Percentiles rank a stretch among this genome's conserved stretches.
phyloP scores from a whole-genome alignment of 2,888 invertebrate species.

The Pegoplata infirma region DNA sequence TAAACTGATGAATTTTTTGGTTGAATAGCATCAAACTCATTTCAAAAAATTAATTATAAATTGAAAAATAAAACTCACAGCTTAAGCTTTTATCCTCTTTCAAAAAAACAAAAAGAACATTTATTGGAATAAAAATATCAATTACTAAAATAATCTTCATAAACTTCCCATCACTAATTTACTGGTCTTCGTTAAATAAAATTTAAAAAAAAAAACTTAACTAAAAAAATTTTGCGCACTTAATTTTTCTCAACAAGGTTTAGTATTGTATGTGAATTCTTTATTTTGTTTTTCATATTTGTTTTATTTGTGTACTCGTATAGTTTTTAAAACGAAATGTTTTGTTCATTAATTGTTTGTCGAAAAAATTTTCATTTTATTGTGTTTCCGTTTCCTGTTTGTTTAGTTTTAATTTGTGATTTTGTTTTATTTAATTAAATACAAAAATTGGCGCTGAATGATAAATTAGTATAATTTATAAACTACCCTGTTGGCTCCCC shows the following conservation, averaged over 20 bases:
- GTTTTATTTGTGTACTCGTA: background rate
- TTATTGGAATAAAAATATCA: background rate
- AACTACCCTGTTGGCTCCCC: no score
- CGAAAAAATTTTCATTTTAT: background rate
- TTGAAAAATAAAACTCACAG: background rate
- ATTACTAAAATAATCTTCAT: slow-evolving; percentile 24
- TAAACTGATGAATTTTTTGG: slow-evolving; percentile 22
- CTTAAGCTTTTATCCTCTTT: background rate
- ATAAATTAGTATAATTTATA: background rate
- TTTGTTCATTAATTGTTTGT: background rate
- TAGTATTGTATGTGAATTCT: slow-evolving; percentile 50
- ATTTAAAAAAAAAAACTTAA: slow-evolving; percentile 8
- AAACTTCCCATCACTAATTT: slow-evolving; percentile 7
- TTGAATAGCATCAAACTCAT: background rate
- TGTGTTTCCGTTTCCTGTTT: slow-evolving; percentile 31
- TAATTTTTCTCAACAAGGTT: slow-evolving; percentile 51
- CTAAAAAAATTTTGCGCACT: slow-evolving; percentile 26
- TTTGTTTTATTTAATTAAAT: slow-evolving; percentile 35
- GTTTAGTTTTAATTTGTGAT: slow-evolving; percentile 46
- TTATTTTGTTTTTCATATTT: background rate
- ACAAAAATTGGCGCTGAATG: slow-evolving; percentile 8
- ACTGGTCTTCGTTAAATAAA: background rate
- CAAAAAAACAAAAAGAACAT: background rate
- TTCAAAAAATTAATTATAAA: background rate
- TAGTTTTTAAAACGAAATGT: background rate